Evolutionary conservation across 2,888 invertebrate genomes (phyloP).

Genomic region (Parapristionchus giblindavisi): DNA sequence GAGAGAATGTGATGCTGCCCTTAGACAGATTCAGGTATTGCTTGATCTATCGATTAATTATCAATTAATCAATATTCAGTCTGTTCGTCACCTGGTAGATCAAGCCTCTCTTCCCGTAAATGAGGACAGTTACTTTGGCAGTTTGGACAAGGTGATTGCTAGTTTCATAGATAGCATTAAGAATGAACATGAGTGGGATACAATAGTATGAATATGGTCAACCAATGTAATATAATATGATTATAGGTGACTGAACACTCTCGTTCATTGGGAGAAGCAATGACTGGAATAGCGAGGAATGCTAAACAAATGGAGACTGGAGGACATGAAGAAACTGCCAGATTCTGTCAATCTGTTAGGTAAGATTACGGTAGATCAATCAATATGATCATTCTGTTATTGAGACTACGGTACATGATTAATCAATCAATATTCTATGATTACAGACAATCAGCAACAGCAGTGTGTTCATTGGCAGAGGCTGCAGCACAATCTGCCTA

Average conservation of each 20-base stretch:
- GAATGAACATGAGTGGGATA: background rate
- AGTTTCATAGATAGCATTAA: too few species aligned
- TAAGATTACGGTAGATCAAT: conserved; percentile 69
- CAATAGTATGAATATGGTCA: background rate
- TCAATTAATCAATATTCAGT: conserved; percentile 72
- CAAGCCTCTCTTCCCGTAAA: conserved; percentile 87
- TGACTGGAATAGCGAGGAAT: conserved; percentile 91
- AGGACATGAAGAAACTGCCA: conserved; percentile 79
- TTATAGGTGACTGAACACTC: conserved; percentile 83
- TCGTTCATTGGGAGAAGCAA: conserved; percentile 77
- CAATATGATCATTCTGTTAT: background rate
- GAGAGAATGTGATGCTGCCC: conserved; percentile 94
- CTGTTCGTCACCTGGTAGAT: conserved; percentile 83
- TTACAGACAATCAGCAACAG: conserved; percentile 80
- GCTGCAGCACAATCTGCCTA: conserved; percentile 92
- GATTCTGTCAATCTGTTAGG: conserved; percentile 81
- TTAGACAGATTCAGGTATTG: conserved; percentile 82
- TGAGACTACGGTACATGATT: conserved; percentile 6
- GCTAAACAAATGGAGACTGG: conserved; percentile 87
- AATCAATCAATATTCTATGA: background rate
- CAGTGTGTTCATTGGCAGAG: conserved; percentile 90
- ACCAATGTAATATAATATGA: background rate
- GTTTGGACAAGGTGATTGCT: conserved; percentile 46
- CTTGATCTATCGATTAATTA: too few species aligned
- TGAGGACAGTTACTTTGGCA: conserved; percentile 77